phyloP scores from a whole-genome alignment of 2,113 vertebrate genomes.

The Pseudonaja textilis region DNA sequence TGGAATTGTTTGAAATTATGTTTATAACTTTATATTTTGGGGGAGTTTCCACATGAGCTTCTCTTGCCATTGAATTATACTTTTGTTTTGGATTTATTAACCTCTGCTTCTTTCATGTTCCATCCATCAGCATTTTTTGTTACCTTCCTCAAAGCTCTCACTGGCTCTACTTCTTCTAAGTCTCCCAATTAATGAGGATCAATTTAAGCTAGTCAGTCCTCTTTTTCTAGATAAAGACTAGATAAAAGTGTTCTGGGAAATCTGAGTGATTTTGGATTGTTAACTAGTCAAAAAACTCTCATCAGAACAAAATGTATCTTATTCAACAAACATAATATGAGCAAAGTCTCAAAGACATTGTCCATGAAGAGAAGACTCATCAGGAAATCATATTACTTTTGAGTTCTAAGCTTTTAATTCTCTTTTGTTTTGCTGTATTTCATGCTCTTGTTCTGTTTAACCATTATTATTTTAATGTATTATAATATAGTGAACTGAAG shows the following conservation, averaged over 20 bases:
- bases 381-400: neutral
- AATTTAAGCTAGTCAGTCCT: neutral
- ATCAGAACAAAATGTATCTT: neutral
- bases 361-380: neutral
- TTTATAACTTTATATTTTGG: neutral
- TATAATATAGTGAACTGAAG: neutral
- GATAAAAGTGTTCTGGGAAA: neutral
- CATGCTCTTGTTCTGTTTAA: neutral
- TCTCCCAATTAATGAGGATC: neutral
- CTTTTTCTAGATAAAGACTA: neutral
- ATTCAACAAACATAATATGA: neutral
- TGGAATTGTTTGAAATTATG: neutral
- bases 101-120: neutral
- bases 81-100: neutral
- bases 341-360: neutral
- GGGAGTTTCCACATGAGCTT: neutral
- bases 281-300: neutral
- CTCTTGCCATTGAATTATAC: neutral
- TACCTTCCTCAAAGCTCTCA: neutral
- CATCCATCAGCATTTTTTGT: neutral
- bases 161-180: neutral
- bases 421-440: neutral
- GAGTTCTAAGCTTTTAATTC: neutral
- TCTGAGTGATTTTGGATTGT: conserved; percentile 8
- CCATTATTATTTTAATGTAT: neutral